Percentiles rank a stretch among this genome's conserved stretches.
These are phyloP conservation scores for Tachysurus fulvidraco DNA, from an alignment of 2,113 vertebrate species.

Conservation along the genomic window DNA sequence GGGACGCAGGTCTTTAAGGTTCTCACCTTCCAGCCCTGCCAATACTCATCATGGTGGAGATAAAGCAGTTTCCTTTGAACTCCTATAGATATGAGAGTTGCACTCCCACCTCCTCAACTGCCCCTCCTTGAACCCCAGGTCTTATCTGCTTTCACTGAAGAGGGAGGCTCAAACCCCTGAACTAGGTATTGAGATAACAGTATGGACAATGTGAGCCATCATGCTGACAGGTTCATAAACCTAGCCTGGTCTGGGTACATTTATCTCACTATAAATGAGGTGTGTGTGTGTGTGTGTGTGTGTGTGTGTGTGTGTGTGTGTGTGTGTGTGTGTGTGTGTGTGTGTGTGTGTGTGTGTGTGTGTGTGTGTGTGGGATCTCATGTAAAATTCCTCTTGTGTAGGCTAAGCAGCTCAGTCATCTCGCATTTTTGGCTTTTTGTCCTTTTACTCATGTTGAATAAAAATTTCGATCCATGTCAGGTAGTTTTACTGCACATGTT, in stretches of 20 bases:
- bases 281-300: constrained; percentile 25
- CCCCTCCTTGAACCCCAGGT: constrained; percentile 55
- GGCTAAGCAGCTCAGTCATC: not conserved
- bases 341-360: constrained; percentile 15
- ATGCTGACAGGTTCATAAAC: constrained; percentile 58
- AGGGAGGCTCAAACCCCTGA: constrained; percentile 75
- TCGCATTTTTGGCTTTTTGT: not conserved
- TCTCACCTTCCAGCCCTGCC: constrained; percentile 72
- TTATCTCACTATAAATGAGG: constrained; percentile 51
- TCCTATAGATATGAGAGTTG: constrained; percentile 61
- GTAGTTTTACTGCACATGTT: not conserved
- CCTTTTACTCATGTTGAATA: not conserved
- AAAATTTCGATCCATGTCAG: not conserved
- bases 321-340: constrained; percentile 13
- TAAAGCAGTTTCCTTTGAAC: constrained; percentile 80
- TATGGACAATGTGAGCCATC: constrained; percentile 55
- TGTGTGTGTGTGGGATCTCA: constrained; percentile 4
- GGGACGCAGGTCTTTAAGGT: constrained; percentile 43
- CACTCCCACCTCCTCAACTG: constrained; percentile 49
- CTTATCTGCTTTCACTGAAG: constrained; percentile 83
- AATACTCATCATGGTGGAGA: constrained; percentile 78
- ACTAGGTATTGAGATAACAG: constrained; percentile 72
- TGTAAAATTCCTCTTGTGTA: constrained; percentile 12
- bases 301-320: constrained; percentile 8
- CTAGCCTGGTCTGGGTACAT: constrained; percentile 31